Evolutionary conservation across 2,113 vertebrate genomes (phyloP), one percentile per base, ranked within the genome.

Genomic region (Ciconia boyciana): DNA sequence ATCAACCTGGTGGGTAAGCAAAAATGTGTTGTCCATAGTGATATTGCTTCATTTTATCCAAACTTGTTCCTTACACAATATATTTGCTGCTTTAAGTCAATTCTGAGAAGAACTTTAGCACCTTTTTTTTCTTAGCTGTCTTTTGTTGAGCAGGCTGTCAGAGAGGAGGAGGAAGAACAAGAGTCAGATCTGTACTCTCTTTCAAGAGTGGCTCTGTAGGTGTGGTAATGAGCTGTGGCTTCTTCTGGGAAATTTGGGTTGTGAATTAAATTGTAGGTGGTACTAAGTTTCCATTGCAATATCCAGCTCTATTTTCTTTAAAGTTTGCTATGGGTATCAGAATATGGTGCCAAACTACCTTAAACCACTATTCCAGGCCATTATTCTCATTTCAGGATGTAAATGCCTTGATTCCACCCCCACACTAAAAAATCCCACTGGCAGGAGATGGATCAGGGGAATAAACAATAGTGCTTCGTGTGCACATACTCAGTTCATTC

Each of bases 211-310:
- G 31, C 29, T 92, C 95, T 91, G 77, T 91, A 89, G 89, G 66
- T 92, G 81, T 79, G 61, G 74, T 57, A 87, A 72, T 34, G 87
- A 95, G 76, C 88, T 96, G 69, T 64, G 68, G 25, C 39, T 93
- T 77, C 88, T 92, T 81, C 72, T 74, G 90, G 90, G 88, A 96
- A 79, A 94, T 81, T 78, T 52, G 48, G 64, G 18, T 58, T 83
- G 68, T 75, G 79, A 89, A 80, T 72, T 82, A 58, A 65, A 36
- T 84, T 75, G 36, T 87, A 66, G 83, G 54, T 57, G 43, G 58
- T 91, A 74, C 66, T 91, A 87, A 70, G 39, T 96, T 96, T 96
- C 93, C 81, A 87, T 64, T 25, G 32, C 70, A 72, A 79, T 21
- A 80, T 94, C 81, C 83, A 89, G 66, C 34, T 87, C 49, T 51